Evolutionary conservation across 2,888 invertebrate genomes (phyloP), one percentile per base, ranked within the genome.

Genomic region (Amphipoea oculea): DNA sequence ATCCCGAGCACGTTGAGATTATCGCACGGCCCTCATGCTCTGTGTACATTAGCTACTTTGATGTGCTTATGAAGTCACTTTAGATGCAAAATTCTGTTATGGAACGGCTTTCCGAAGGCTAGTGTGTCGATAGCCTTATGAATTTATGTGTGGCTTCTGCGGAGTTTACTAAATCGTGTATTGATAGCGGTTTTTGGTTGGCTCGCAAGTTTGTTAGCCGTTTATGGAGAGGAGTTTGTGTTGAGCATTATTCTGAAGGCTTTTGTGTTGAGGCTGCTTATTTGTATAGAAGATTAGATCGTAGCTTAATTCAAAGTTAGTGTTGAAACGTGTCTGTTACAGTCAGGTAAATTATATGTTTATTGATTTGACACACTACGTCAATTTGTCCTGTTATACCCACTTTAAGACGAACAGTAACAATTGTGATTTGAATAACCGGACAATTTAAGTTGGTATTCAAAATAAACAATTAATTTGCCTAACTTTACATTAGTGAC

Each of bases 31-130:
- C 42, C 42, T 68, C 51, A 63, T 40, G 40, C 86, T 81, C 81
- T 84, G 84, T 89, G 85, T 83, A 85, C 88, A 89, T 88, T 90
- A 89, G 86, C 90, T 88, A 89, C 88, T 89, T 90, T 90, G 90
- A 92, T 89, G 91, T 89, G 91, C 90, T 93, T 91, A 91, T 88
- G 81, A 92, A 91, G 82, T 87, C 84, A 83, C 82, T 87, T 90
- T 84, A 84, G 86, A 86, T 84, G 86, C 84, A 85, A 88, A 90
- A 90, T 86, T 90, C 80, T 80, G 75, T 80, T 81, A 81, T 73
- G 74, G 69, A 90, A 85, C 85, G 83, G 81, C 75, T 89, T 88
- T 80, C 72, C 78, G 74, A 77, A 72, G 81, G 72, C 83, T 71
- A 87, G 81, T 86, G 83, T 82, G 88, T 73, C 85, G 78, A 87